A percentile compares a stretch with the other conserved stretches of the same genome.
Evolutionary conservation across 2,113 vertebrate genomes (phyloP).

Genomic region (Barbus barbus): DNA sequence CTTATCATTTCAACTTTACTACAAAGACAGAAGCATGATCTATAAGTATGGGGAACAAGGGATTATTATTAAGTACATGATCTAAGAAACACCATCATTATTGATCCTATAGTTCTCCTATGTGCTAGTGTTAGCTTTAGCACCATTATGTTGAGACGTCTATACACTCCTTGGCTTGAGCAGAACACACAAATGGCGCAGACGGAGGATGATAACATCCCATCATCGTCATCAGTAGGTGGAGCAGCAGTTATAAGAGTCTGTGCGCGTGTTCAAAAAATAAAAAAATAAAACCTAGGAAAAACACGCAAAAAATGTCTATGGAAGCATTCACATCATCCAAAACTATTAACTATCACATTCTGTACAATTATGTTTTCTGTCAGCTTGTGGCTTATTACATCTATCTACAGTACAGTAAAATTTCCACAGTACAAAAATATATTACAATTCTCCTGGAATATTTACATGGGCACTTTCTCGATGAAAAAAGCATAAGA

Average conservation of each 20-base stretch:
- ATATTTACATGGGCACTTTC: constrained; percentile 91
- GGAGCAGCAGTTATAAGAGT: constrained; percentile 17
- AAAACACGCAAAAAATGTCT: constrained; percentile 53
- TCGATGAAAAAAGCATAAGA: constrained; percentile 50
- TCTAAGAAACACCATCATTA: constrained; percentile 43
- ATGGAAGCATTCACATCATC: constrained; percentile 5
- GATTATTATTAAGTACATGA: constrained; percentile 18
- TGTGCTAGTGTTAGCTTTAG: constrained; percentile 54
- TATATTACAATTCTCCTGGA: constrained; percentile 97
- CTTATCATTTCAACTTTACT: constrained; percentile 47
- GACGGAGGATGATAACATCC: not conserved
- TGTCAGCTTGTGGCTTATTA: constrained; percentile 53
- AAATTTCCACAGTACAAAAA: constrained; percentile 93
- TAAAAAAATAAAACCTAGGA: constrained; percentile 60
- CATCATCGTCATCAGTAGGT: constrained; percentile 7
- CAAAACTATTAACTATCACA: constrained; percentile 63
- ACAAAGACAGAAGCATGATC: constrained; percentile 49
- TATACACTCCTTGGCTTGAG: constrained; percentile 43
- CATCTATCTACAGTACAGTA: constrained; percentile 87
- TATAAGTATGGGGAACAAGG: not conserved
- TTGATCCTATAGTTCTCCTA: constrained; percentile 2
- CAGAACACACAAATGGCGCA: constrained; percentile 3
- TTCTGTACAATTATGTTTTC: constrained; percentile 84
- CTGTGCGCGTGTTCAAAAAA: not conserved
- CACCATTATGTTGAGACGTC: constrained; percentile 50